Conservation (phyloP, 2,888 invertebrate genomes). For the Mamestra brassicae region DNA sequence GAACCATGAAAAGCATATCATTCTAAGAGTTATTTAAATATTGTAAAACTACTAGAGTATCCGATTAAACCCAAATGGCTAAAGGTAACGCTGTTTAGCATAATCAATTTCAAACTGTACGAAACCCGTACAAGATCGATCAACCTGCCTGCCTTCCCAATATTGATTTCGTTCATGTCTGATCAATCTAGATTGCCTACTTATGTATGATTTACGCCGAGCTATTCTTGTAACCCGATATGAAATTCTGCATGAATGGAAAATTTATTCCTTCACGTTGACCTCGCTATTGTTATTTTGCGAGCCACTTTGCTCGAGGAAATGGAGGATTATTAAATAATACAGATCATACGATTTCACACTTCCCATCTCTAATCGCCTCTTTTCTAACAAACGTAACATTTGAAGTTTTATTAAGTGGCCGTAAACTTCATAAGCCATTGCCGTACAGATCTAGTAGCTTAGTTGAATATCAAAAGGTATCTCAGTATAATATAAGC, state of each 20-base stretch:
- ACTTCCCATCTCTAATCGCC: slow-evolving; percentile 32
- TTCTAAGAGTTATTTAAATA: background rate
- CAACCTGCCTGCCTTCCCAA: background rate
- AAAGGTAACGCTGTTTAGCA: slow-evolving; percentile 2
- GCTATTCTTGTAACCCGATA: slow-evolving; percentile 27
- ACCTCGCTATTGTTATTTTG: slow-evolving; percentile 35
- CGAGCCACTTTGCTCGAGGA: slow-evolving; percentile 14
- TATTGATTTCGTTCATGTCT: slow-evolving; percentile 17
- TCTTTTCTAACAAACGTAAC: slow-evolving; percentile 42
- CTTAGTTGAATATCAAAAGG: slow-evolving; percentile 66
- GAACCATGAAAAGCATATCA: background rate
- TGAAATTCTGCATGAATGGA: slow-evolving; percentile 36
- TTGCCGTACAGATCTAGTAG: slow-evolving; percentile 64
- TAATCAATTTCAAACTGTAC: slow-evolving; percentile 12
- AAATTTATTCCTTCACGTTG: slow-evolving; percentile 35
- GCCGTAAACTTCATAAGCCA: slow-evolving; percentile 58
- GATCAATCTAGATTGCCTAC: slow-evolving; percentile 24
- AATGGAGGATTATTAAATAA: slow-evolving; percentile 38
- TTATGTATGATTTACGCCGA: slow-evolving; percentile 23
- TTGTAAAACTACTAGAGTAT: background rate
- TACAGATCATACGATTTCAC: slow-evolving; percentile 31
- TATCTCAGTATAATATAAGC: slow-evolving; percentile 73
- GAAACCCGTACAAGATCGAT: slow-evolving; percentile 3
- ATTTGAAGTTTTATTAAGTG: slow-evolving; percentile 54
- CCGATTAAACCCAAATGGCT: background rate